Evolutionary conservation across 2,888 invertebrate species (phyloP).

Genomic region (Sminthurinus aureus): DNA sequence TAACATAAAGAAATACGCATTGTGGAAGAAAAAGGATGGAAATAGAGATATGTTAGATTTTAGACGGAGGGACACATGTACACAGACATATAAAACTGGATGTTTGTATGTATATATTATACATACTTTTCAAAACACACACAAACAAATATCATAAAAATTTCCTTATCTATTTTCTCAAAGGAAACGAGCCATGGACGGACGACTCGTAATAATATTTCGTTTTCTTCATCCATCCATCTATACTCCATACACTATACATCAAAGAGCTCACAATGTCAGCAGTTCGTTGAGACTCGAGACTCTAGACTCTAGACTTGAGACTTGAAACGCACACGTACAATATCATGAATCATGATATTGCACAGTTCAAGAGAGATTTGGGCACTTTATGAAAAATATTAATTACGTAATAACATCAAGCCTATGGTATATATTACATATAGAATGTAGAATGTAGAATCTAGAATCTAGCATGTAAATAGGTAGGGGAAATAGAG

Average conservation of each 20-base stretch:
- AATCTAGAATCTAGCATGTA: too few species aligned
- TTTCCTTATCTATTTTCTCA: constrained; percentile 19
- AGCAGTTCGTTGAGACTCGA: too few species aligned
- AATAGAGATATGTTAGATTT: not conserved
- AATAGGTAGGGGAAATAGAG: too few species aligned
- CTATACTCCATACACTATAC: not conserved
- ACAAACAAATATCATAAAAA: not conserved
- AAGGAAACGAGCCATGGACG: constrained; percentile 11
- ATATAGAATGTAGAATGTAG: too few species aligned
- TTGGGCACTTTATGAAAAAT: too few species aligned
- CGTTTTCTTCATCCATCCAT: not conserved
- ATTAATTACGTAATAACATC: too few species aligned
- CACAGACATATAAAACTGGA: not conserved
- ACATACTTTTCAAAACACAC: not conserved
- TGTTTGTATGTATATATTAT: not conserved
- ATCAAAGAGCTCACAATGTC: not conserved
- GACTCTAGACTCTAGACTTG: not conserved
- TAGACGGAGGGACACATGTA: not conserved
- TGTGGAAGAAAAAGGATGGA: not conserved
- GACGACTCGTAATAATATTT: not conserved
- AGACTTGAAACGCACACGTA: too few species aligned
- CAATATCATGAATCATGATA: too few species aligned
- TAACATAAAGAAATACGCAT: not conserved
- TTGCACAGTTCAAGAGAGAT: too few species aligned
- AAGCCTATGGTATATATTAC: too few species aligned